Conservation (phyloP, 2,888 invertebrate genomes). For the Sclerodermus sp. region DNA sequence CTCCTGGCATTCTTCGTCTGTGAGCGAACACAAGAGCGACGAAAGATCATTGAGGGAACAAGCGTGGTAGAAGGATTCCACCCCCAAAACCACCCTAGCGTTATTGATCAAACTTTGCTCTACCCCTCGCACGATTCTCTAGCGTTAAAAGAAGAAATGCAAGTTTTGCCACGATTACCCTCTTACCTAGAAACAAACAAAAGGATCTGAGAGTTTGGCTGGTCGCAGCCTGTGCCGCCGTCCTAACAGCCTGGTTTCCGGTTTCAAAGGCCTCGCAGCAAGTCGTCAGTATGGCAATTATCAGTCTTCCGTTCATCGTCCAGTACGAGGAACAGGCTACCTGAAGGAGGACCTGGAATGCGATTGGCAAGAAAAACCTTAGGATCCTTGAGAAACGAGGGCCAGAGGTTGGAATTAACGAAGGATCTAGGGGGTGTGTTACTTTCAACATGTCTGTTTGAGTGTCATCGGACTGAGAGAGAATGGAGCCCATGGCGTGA, state of each 20-base stretch:
- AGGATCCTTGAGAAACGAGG: no score
- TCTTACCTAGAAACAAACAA: constrained; percentile 74
- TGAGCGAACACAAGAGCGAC: no score
- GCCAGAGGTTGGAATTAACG: no score
- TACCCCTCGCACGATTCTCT: no score
- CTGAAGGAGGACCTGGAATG: constrained; percentile 78
- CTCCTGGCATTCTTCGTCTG: constrained; percentile 79
- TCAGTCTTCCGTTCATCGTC: constrained; percentile 85
- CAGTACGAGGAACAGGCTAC: constrained; percentile 87
- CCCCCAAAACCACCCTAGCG: no score
- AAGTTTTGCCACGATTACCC: no score
- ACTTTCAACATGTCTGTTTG: constrained; percentile 75
- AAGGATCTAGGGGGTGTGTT: no score
- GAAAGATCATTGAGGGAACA: no score
- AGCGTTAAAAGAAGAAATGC: no score
- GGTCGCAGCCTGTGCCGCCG: constrained; percentile 87
- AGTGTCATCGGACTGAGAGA: constrained; percentile 81
- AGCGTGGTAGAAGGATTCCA: no score
- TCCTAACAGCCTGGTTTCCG: constrained; percentile 78
- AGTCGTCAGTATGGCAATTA: constrained; percentile 82
- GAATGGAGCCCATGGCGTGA: constrained; percentile 79
- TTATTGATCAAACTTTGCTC: no score
- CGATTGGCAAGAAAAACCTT: no score
- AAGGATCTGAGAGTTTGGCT: constrained; percentile 87
- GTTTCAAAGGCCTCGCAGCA: constrained; percentile 81